A percentile compares a stretch with the other conserved stretches of the same genome.
Conservation (phyloP, 1,140 invertebrate genomes). For the Eriosoma lanigerum region DNA sequence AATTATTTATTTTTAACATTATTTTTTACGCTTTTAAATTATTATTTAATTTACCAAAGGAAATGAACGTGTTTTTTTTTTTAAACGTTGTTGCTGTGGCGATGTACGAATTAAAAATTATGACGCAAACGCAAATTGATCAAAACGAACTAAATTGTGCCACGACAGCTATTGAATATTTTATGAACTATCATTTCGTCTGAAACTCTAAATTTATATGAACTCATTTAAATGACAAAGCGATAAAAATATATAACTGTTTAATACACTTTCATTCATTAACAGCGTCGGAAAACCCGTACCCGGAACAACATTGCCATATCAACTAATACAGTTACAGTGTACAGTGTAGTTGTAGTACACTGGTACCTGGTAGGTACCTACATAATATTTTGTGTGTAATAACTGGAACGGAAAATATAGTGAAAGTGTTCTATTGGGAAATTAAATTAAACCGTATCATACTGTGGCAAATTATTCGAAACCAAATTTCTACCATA, state of each 20-base stretch:
- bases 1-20: not conserved
- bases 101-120: slow-evolving; percentile 3
- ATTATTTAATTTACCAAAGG: not conserved
- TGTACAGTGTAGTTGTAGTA: not conserved
- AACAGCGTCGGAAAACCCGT: not conserved
- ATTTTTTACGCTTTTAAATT: not conserved
- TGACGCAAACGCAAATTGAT: not conserved
- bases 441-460: slow-evolving; percentile 47
- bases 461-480: slow-evolving; percentile 35
- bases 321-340: no score
- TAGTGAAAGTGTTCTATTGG: slow-evolving; percentile 45
- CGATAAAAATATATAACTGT: not conserved
- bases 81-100: no score
- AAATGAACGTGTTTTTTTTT: not conserved
- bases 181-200: not conserved
- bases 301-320: slow-evolving; percentile 22
- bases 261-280: slow-evolving; percentile 20
- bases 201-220: slow-evolving; percentile 24
- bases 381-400: not conserved
- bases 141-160: slow-evolving; percentile 19
- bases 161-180: not conserved
- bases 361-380: no score
- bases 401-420: not conserved
- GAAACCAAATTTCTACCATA: slow-evolving; percentile 11
- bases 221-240: slow-evolving; percentile 5